Evolutionary conservation across 2,113 vertebrate species (phyloP).

Genomic region (Podilymbus podiceps): DNA sequence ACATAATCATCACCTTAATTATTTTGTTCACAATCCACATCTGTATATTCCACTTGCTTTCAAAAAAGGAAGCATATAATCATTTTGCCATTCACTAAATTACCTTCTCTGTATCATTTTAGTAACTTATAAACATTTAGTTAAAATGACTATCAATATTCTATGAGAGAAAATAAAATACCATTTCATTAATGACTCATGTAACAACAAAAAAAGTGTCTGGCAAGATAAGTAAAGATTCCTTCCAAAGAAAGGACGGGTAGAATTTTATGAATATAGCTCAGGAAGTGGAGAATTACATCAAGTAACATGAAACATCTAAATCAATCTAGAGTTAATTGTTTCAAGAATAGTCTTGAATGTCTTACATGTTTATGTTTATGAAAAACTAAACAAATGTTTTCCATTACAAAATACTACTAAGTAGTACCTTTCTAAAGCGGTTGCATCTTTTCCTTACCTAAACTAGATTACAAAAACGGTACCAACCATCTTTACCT

Average conservation of each 20-base stretch:
- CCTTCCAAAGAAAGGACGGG: background rate
- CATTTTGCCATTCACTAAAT: background rate
- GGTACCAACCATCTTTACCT: background rate
- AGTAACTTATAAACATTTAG: slow-evolving; percentile 34
- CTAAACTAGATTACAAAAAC: background rate
- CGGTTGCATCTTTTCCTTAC: background rate
- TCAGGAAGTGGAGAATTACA: background rate
- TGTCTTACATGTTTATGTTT: background rate
- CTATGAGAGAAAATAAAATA: slow-evolving; percentile 21
- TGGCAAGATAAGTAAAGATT: background rate
- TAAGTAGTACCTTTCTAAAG: background rate
- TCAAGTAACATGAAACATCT: background rate
- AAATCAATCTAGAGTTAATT: background rate
- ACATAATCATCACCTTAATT: background rate
- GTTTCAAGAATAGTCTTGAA: background rate
- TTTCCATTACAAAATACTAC: background rate
- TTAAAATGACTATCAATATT: slow-evolving; percentile 37
- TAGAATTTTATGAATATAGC: background rate
- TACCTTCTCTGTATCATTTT: slow-evolving; percentile 2
- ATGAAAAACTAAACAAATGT: background rate
- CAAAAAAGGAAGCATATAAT: background rate
- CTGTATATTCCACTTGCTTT: slow-evolving; percentile 5
- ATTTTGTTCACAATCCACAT: background rate
- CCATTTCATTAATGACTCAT: background rate
- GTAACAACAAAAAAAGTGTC: background rate